These are phyloP conservation scores for Phalera bucephala DNA, from an alignment of 2,888 invertebrate genomes.

Conservation along the genomic window DNA sequence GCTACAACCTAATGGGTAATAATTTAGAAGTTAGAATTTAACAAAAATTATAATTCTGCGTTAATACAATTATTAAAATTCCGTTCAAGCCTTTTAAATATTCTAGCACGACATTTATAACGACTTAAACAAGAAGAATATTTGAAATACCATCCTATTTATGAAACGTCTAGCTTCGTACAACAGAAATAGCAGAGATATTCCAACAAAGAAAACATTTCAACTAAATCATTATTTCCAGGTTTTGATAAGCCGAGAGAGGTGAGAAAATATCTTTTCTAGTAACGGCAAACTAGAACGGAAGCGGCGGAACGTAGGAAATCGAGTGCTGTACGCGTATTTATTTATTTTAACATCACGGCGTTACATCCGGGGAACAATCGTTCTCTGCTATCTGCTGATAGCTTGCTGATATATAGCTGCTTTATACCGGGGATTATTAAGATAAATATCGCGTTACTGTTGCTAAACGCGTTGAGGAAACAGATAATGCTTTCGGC, in stretches of 20 bases:
- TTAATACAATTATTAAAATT: too few species aligned
- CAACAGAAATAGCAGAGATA: constrained; percentile 14
- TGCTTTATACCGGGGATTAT: constrained; percentile 28
- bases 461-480: constrained; percentile 9
- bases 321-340: constrained; percentile 64
- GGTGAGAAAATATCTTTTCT: constrained; percentile 59
- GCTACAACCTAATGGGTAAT: too few species aligned
- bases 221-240: constrained; percentile 48
- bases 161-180: too few species aligned
- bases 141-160: too few species aligned
- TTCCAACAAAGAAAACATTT: constrained; percentile 17
- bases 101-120: too few species aligned
- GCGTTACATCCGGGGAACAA: constrained; percentile 67
- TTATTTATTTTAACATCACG: constrained; percentile 79
- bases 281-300: constrained; percentile 48
- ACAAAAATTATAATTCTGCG: too few species aligned
- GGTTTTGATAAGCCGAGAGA: constrained; percentile 48
- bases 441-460: constrained; percentile 26
- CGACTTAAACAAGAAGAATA: too few species aligned
- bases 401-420: constrained; percentile 48
- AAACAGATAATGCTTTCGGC: constrained; percentile 16
- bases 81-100: too few species aligned
- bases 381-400: constrained; percentile 54
- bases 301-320: constrained; percentile 68
- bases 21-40: too few species aligned